Evolutionary conservation across 2,888 invertebrate genomes (phyloP), one percentile per base, ranked within the genome.

Genomic region (Phengaris alcon): DNA sequence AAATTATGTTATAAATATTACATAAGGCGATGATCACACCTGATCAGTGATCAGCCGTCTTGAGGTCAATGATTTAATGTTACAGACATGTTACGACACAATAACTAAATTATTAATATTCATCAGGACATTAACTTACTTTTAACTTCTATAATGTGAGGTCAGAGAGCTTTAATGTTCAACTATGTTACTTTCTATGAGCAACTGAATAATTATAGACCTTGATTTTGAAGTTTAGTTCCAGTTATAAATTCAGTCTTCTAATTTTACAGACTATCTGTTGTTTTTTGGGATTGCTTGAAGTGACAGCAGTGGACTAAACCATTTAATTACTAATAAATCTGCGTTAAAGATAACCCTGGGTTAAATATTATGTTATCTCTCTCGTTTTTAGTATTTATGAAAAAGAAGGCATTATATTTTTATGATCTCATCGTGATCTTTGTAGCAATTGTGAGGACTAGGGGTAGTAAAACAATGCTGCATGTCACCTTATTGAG

Each of bases 51-150:
- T 64, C 64, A 64, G 22, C 0, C 35, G 35, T 35, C 59, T 22
- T 44, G 64, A 64, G 64, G 64, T 64, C 64, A 64, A 44, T 44
- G 64, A 64, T 35, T 64, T 64, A 64, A 64, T 64, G 64, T 59
- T 22, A 44, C 35, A 64, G 64, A 64, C 15, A 64, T 44, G 64
- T 64, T 64, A 64, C 64, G 64, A 35, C 64, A 64, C 64, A 44
- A 64, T 1, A 13, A 64, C 64, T 35, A 12, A 44, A 64, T 64
- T 35, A 35, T 35, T 64, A 64, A 35, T 64, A 64, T 64, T 64
- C 64, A 64, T 35, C 35, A 64, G 6, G 12, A 7, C 44, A 64
- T 64, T 64, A 64, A 64, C 59, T 59, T 22, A 59, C 9, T 59
- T 59, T 59, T 22, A 59, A 22, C 9, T 10, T 0, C 64, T 12